Percentiles rank a stretch among this genome's conserved stretches.
These are phyloP conservation scores for Grapholita molesta DNA, from an alignment of 1,140 invertebrate species.

Conservation along the genomic window DNA sequence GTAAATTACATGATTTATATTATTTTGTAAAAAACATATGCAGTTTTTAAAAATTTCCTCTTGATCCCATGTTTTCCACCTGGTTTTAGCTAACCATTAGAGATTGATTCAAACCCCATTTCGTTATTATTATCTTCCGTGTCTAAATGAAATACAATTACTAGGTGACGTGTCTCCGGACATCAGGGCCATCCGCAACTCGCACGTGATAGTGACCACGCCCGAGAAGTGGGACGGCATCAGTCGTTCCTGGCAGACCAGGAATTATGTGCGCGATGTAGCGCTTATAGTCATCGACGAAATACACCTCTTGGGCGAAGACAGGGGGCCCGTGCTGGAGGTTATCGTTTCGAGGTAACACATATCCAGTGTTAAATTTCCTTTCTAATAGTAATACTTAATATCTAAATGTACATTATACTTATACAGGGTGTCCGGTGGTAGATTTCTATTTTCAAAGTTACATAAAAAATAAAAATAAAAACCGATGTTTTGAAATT, in stretches of 20 bases:
- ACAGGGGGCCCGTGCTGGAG: conserved; percentile 91
- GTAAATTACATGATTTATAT: too few species aligned
- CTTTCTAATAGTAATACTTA: too few species aligned
- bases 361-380: not conserved
- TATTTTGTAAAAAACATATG: not conserved
- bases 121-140: not conserved
- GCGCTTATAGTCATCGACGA: conserved; percentile 98
- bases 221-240: conserved; percentile 99
- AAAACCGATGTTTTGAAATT: too few species aligned
- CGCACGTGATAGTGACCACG: conserved; percentile 98
- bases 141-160: conserved; percentile 68
- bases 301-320: conserved; percentile 97
- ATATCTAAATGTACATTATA: too few species aligned
- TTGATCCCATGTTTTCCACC: not conserved
- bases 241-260: conserved; percentile 97
- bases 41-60: too few species aligned
- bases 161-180: conserved; percentile 95
- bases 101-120: too few species aligned
- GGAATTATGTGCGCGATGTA: conserved; percentile 96
- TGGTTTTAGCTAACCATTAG: too few species aligned
- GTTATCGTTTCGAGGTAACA: conserved; percentile 88
- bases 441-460: too few species aligned
- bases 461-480: too few species aligned
- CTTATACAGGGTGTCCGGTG: too few species aligned
- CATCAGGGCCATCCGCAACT: conserved; percentile 87